phyloP scores from a whole-genome alignment of 2,113 vertebrate genomes.

The Pluvianellus socialis region DNA sequence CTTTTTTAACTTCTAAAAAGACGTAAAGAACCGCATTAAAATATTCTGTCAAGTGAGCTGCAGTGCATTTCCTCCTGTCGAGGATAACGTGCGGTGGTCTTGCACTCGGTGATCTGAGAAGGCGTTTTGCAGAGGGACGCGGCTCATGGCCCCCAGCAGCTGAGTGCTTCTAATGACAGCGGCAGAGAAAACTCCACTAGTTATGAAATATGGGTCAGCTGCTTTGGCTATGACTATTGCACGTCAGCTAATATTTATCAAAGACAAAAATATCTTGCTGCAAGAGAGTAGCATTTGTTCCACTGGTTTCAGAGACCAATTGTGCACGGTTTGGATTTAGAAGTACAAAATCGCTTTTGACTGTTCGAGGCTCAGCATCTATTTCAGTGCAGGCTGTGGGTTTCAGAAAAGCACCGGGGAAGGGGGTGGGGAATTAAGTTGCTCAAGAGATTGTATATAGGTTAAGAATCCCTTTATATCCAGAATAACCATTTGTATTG shows the following conservation, averaged over 20 bases:
- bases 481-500: background rate
- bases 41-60: background rate
- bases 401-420: background rate
- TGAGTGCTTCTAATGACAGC: background rate
- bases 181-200: slow-evolving; percentile 3
- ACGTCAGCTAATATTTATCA: slow-evolving; percentile 67
- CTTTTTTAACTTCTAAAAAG: background rate
- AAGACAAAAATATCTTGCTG: slow-evolving; percentile 61
- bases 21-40: background rate
- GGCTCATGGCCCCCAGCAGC: background rate
- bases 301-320: slow-evolving; percentile 44
- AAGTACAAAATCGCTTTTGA: slow-evolving; percentile 27
- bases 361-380: slow-evolving; percentile 26
- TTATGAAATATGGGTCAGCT: slow-evolving; percentile 62
- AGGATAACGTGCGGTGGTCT: background rate
- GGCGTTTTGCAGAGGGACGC: background rate
- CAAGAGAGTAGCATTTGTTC: slow-evolving; percentile 56
- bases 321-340: background rate
- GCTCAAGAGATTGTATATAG: background rate
- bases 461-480: background rate
- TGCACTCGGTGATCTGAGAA: background rate
- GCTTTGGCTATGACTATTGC: slow-evolving; percentile 46
- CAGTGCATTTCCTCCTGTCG: background rate
- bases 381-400: slow-evolving; percentile 26
- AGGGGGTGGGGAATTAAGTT: background rate